Conservation (phyloP, 2,113 vertebrate genomes). For the Dolichotis patagonum region DNA sequence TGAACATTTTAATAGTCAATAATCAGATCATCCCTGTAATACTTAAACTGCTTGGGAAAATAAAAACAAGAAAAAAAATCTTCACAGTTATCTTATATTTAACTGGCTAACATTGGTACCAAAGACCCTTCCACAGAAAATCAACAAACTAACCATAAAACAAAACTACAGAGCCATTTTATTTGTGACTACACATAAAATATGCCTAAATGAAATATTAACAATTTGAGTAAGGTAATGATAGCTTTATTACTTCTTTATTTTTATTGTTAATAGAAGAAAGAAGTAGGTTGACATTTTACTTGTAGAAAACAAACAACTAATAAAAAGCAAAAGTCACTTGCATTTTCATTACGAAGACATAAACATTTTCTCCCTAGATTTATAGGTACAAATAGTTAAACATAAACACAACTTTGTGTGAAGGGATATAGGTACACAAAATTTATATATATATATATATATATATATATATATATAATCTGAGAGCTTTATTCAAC, state of each 20-base stretch:
- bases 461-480: background rate
- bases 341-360: slow-evolving; percentile 26
- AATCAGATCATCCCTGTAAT: background rate
- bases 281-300: background rate
- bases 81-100: background rate
- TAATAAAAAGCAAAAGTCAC: background rate
- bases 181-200: background rate
- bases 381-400: background rate
- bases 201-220: slow-evolving; percentile 9
- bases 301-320: background rate
- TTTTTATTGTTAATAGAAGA: background rate
- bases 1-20: background rate
- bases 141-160: background rate
- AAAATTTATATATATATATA: background rate
- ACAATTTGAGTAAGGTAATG: background rate
- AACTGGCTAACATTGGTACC: background rate
- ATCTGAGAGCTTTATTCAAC: slow-evolving; percentile 33
- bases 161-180: background rate
- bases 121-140: background rate
- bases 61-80: background rate
- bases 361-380: slow-evolving; percentile 11
- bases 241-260: background rate
- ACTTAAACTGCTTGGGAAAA: slow-evolving; percentile 13
- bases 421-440: background rate
- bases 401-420: background rate